phyloP scores from a whole-genome alignment of 92 coral and sea anemone genomes.

The Umimayanthus kanabou region DNA sequence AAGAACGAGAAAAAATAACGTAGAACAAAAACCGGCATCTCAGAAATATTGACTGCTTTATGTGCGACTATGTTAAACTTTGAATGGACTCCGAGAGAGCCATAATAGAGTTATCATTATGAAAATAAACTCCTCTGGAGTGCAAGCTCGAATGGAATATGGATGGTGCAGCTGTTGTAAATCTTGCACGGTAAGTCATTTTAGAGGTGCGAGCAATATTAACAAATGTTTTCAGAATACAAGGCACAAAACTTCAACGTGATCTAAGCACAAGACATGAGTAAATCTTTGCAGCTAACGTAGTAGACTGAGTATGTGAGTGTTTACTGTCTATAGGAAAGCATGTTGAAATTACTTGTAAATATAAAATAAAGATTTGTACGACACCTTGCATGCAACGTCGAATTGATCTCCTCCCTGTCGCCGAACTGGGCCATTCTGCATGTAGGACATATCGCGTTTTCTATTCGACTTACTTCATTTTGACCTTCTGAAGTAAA shows the following conservation, averaged over 20 bases:
- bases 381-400: conserved; percentile 89
- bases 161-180: conserved; percentile 8
- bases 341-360: background rate
- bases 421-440: conserved; percentile 85
- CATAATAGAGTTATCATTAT: conserved; percentile 3
- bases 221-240: background rate
- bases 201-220: background rate
- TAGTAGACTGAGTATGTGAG: background rate
- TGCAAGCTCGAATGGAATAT: background rate
- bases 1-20: background rate
- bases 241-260: background rate
- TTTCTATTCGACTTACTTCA: conserved; percentile 30
- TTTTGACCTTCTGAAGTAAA: background rate
- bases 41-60: background rate
- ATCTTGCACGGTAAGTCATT: background rate
- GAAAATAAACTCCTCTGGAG: background rate
- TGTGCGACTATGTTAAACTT: background rate
- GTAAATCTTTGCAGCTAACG: background rate
- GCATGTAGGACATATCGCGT: conserved; percentile 69
- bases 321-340: background rate
- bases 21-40: too few relatives aligned
- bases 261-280: background rate
- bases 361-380: background rate
- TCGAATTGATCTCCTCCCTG: conserved; percentile 89
- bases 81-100: background rate